These are phyloP conservation scores for Bruchidius siliquastri DNA, from an alignment of 2,888 invertebrate species.

Conservation along the genomic window DNA sequence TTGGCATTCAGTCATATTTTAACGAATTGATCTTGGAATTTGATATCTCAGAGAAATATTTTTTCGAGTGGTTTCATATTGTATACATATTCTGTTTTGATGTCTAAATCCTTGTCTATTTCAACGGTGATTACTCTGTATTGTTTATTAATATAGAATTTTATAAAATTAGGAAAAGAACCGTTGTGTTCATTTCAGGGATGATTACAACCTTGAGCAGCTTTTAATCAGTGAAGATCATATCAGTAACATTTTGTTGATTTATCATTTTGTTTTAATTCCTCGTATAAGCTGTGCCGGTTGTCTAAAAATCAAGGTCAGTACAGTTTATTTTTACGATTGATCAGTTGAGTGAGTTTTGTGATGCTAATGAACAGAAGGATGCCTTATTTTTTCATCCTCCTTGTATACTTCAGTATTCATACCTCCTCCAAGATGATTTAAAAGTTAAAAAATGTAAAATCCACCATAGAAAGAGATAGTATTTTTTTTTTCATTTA, in stretches of 20 bases:
- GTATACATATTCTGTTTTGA: too few relatives aligned
- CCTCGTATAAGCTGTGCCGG: neutral
- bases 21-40: neutral
- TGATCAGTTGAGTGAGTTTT: too few relatives aligned
- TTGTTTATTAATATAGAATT: too few relatives aligned
- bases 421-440: neutral
- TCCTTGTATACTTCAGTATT: neutral
- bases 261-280: neutral
- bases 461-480: neutral
- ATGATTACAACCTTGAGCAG: neutral
- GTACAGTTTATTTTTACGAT: too few relatives aligned
- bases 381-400: neutral
- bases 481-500: neutral
- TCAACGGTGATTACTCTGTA: too few relatives aligned
- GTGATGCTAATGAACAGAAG: too few relatives aligned
- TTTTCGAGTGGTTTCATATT: too few relatives aligned
- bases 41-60: too few relatives aligned
- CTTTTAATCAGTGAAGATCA: neutral
- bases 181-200: too few relatives aligned
- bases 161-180: too few relatives aligned
- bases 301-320: neutral
- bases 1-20: neutral
- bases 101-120: too few relatives aligned
- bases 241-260: neutral
- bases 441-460: neutral